Base-by-base conservation (phyloP, 2,888 invertebrate species). In the Mystacides longicornis region DNA sequence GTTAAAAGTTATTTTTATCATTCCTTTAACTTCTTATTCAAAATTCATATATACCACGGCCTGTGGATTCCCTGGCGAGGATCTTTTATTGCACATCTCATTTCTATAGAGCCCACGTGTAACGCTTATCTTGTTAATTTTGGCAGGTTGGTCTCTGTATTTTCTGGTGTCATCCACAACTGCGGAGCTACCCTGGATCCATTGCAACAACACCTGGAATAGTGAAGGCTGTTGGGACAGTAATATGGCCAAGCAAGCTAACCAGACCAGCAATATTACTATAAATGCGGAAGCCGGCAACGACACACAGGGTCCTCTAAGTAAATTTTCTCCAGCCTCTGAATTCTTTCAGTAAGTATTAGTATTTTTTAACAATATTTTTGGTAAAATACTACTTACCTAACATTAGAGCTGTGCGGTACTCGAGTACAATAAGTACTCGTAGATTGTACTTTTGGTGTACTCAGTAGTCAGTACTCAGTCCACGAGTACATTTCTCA, bases 161-260 rank as follows among this genome's bases (percentile, higher is more conserved):
- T 91, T 88, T 74, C 78, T 90, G 63, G 80, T 86, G 62, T 83
- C 85, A 16, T 89, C 88, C 64, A 78, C 82, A 45, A 76, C 80
- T 45, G 73, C 80, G 0, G 82, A 86, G 64, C 74, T 91, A 23
- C 91, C 91, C 1, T 91, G 91, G 90, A 73, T 87, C 53, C 82
- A 85, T 63, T 91, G 90, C 67, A 84, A 87, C 69, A 87, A 91
- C 71, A 74, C 82, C 0, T 91, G 89, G 89, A 91, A 91, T 73
- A 86, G 87, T 1, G 80, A 79, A 0, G 74, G 79, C 61, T 90
- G 90, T 69, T 83, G 81, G 79, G 82, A 82, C 64, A 71, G 66
- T 27, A 51, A 48, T 21, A 45, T 43, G 20, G 77, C 75, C 23
- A 75, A 75, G 0, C 66, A 21, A 20, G 23, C 14, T 9, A 16